Conservation (phyloP, 2,888 invertebrate species). For the Ctena decussata region DNA sequence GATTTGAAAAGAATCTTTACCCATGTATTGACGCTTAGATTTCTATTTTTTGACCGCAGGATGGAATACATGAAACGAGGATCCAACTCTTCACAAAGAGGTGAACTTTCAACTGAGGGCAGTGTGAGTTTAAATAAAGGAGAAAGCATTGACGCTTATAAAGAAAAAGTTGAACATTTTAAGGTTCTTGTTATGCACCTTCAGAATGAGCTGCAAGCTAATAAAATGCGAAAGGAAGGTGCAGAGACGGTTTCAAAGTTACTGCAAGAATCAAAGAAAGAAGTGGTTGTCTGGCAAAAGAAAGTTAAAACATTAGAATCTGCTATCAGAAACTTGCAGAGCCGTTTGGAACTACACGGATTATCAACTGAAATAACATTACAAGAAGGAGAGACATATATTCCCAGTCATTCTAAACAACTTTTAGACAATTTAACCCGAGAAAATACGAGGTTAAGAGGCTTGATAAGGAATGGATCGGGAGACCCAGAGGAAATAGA, state of each 20-base stretch:
- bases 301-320: conserved; percentile 73
- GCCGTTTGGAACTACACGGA: conserved; percentile 72
- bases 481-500: conserved; percentile 72
- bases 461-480: conserved; percentile 58
- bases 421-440: conserved; percentile 78
- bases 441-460: conserved; percentile 78
- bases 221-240: conserved; percentile 76
- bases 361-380: conserved; percentile 69
- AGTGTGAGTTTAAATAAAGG: background rate
- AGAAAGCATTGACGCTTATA: conserved; percentile 53
- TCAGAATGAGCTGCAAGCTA: conserved; percentile 71
- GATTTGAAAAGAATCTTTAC: background rate
- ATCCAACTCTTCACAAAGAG: background rate
- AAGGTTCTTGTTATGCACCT: conserved; percentile 69
- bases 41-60: background rate
- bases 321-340: conserved; percentile 76
- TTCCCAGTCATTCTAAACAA: conserved; percentile 78
- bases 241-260: conserved; percentile 78
- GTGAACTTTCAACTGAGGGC: conserved; percentile 45
- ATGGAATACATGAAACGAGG: conserved; percentile 8
- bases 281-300: conserved; percentile 68
- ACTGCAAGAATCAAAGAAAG: conserved; percentile 76
- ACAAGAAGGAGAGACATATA: conserved; percentile 78
- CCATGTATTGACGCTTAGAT: background rate
- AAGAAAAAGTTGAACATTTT: conserved; percentile 73